Percentiles rank a stretch among this genome's conserved stretches.
These are phyloP conservation scores for Diabrotica virgifera DNA, from an alignment of 1,140 invertebrate species.

Conservation along the genomic window DNA sequence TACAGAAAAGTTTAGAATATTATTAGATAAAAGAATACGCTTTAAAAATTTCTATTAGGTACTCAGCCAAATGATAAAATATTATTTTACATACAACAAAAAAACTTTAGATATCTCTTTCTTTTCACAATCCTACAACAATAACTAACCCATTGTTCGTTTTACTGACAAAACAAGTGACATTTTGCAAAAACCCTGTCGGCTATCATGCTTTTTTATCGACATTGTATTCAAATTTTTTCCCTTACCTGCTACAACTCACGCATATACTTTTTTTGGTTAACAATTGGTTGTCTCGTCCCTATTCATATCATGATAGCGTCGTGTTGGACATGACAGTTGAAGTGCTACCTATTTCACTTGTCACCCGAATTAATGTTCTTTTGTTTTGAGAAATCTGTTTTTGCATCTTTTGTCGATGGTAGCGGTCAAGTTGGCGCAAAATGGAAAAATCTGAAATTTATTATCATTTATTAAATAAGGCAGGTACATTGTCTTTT, in stretches of 20 bases:
- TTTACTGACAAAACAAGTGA: not conserved
- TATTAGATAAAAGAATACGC: too few species aligned
- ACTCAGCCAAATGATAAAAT: too few species aligned
- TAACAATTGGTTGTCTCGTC: constrained; percentile 7
- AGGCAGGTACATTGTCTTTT: too few species aligned
- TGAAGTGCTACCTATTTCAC: constrained; percentile 21
- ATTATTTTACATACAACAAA: too few species aligned
- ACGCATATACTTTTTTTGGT: not conserved
- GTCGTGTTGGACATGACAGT: constrained; percentile 15
- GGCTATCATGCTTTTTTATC: not conserved
- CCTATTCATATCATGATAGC: not conserved
- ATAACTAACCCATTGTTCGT: not conserved
- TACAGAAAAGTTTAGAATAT: too few species aligned
- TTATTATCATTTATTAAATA: too few species aligned
- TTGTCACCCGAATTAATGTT: constrained; percentile 15
- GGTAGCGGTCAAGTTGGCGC: not conserved
- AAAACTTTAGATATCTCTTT: not conserved
- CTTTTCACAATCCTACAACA: not conserved
- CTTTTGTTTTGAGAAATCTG: constrained; percentile 8
- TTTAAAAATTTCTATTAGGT: too few species aligned
- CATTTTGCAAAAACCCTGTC: not conserved
- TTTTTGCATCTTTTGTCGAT: constrained; percentile 11
- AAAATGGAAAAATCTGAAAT: not conserved
- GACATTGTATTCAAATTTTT: constrained; percentile 20
- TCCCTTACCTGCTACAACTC: not conserved